A percentile compares a stretch with the other conserved stretches of the same genome.
phyloP scores from a whole-genome alignment of 2,888 invertebrate genomes.

The Apodemia mormo region DNA sequence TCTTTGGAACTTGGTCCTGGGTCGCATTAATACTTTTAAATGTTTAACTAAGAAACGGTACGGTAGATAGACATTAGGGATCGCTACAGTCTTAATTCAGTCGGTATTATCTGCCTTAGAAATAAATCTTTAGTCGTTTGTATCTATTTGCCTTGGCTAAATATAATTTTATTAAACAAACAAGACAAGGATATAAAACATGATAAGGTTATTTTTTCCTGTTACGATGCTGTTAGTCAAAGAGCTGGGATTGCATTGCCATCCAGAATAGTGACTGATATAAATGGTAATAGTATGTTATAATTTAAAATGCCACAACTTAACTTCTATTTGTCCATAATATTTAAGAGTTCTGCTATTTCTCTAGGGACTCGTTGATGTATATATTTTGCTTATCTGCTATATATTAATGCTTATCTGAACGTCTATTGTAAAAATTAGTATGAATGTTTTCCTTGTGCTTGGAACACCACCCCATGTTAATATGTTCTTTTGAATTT shows the following conservation, averaged over 20 bases:
- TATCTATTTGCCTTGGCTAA: conserved; percentile 6
- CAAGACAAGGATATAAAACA: conserved; percentile 13
- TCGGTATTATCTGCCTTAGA: conserved; percentile 5
- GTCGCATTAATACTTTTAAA: not conserved
- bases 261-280: not conserved
- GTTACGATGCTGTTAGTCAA: not conserved
- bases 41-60: conserved; percentile 6
- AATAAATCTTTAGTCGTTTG: conserved; percentile 5
- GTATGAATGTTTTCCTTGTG: too few relatives aligned
- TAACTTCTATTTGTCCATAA: too few relatives aligned
- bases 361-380: too few relatives aligned
- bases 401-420: too few relatives aligned
- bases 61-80: not conserved
- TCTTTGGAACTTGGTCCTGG: not conserved
- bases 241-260: not conserved
- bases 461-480: too few relatives aligned
- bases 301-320: too few relatives aligned
- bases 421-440: too few relatives aligned
- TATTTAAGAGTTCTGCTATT: too few relatives aligned
- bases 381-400: too few relatives aligned
- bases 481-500: too few relatives aligned
- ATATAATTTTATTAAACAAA: conserved; percentile 13
- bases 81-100: not conserved
- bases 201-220: conserved; percentile 14
- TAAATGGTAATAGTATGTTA: not conserved